Conservation (phyloP, 2,113 vertebrate genomes). For the Dromas ardeola region DNA sequence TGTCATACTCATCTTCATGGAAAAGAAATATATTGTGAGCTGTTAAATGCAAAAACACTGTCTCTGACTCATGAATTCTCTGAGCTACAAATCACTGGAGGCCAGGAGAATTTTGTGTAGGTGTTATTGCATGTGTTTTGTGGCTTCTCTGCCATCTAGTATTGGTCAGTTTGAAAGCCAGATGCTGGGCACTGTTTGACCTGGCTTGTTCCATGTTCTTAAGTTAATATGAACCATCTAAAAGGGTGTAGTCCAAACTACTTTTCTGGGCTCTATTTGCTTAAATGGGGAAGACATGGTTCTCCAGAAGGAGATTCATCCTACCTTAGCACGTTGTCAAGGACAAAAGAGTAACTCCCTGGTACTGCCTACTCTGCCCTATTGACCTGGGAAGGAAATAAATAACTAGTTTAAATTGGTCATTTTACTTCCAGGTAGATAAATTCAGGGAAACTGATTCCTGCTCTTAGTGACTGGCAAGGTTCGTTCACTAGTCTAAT, state of each 20-base stretch:
- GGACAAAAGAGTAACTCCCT: not conserved
- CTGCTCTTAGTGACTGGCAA: not conserved
- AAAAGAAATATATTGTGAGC: not conserved
- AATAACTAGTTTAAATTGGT: not conserved
- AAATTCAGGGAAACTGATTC: not conserved
- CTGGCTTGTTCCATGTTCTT: not conserved
- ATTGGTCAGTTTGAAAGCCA: not conserved
- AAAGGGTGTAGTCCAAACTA: not conserved
- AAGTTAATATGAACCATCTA: not conserved
- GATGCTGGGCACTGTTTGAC: not conserved
- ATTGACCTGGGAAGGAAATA: not conserved
- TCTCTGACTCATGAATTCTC: not conserved
- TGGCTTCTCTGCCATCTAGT: not conserved
- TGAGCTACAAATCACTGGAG: not conserved
- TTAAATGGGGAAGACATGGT: not conserved
- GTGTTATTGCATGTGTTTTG: not conserved
- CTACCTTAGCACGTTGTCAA: not conserved
- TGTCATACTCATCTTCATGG: not conserved
- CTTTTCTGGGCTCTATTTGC: not conserved
- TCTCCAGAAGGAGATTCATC: not conserved
- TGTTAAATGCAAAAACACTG: not conserved
- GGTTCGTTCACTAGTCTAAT: not conserved
- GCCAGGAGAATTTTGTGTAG: not conserved
- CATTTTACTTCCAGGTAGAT: not conserved
- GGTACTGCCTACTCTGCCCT: not conserved